Percentiles rank a stretch among this genome's conserved stretches.
Evolutionary conservation across 2,888 invertebrate genomes (phyloP).

Genomic region (Cyclophora albipunctata): DNA sequence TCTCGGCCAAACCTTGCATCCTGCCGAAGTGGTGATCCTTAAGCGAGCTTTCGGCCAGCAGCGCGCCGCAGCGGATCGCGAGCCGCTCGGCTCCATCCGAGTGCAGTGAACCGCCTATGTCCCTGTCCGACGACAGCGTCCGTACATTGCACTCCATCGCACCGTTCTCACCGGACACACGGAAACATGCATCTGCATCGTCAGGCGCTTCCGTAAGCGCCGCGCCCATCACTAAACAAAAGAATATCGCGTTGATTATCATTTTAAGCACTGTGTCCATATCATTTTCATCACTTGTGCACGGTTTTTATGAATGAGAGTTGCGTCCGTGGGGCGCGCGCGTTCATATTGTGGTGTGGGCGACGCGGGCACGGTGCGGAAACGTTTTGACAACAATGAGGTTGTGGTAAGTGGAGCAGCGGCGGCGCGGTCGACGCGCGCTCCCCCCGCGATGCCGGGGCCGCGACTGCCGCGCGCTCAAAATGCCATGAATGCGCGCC

Average conservation of each 20-base stretch:
- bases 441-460: conserved; percentile 62
- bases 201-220: conserved; percentile 68
- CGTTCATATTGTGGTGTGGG: conserved; percentile 55
- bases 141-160: conserved; percentile 78
- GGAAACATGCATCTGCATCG: conserved; percentile 63
- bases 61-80: conserved; percentile 81
- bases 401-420: conserved; percentile 47
- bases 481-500: conserved; percentile 65
- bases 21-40: conserved; percentile 82
- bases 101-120: conserved; percentile 78
- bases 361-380: conserved; percentile 41
- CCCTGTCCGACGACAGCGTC: conserved; percentile 80
- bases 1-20: conserved; percentile 84
- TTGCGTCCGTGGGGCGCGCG: conserved; percentile 39
- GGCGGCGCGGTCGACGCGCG: conserved; percentile 40
- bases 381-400: conserved; percentile 47
- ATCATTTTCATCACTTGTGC: conserved; percentile 65
- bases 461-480: conserved; percentile 68
- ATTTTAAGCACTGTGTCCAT: conserved; percentile 72
- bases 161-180: conserved; percentile 57
- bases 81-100: conserved; percentile 84
- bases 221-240: conserved; percentile 74
- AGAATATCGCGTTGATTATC: conserved; percentile 70
- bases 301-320: conserved; percentile 48
- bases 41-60: conserved; percentile 80